Base-by-base conservation (phyloP, 2,113 vertebrate genomes). In the Phrynosoma blainvillii region DNA sequence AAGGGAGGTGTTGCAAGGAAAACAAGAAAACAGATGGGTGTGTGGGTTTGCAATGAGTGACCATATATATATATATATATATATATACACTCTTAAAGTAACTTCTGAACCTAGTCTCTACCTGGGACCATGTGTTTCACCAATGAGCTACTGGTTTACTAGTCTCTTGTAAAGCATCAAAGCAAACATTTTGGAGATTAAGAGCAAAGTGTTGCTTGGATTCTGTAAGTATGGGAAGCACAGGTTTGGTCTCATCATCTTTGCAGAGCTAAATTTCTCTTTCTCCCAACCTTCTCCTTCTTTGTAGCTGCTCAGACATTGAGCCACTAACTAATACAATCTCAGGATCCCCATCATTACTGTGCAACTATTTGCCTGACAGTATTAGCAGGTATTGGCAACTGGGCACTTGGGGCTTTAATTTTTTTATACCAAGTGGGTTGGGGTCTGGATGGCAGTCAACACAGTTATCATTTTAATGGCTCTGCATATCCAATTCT, bases 401-500 rank as follows among this genome's bases (percentile, higher is more conserved):
- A 30, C n/a, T 21, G 47, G 77, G 13, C 40, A 68, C 27, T n/a
- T 71, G 77, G 56, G 30, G 20, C 91, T 90, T 65, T 89, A 82
- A 42, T n/a, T 5, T 16, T 40, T 47, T 27, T 4, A 1, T 27
- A 84, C 4, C 5, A 30, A 30, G 40, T 83, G 47, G 40, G n/a
- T 71, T 47, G 91, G 40, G 76, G 16, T 47, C 78, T 90, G 70
- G 81, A 86, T 88, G 74, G 30, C 79, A 56, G 82, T 27, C 90
- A 88, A 54, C 52, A 11, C 65, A 82, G 89, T 30, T 82, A 36
- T 75, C 79, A 89, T 82, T 89, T 87, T 30, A 47, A 77, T 52
- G 32, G 70, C 84, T 0, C 0, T 20, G 75, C 71, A 84, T 52
- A 83, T 78, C 20, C 40, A 76, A 20, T 82, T 85, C 56, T 59